phyloP scores from a whole-genome alignment of 2,888 invertebrate species.

The Peribatodes rhomboidaria region DNA sequence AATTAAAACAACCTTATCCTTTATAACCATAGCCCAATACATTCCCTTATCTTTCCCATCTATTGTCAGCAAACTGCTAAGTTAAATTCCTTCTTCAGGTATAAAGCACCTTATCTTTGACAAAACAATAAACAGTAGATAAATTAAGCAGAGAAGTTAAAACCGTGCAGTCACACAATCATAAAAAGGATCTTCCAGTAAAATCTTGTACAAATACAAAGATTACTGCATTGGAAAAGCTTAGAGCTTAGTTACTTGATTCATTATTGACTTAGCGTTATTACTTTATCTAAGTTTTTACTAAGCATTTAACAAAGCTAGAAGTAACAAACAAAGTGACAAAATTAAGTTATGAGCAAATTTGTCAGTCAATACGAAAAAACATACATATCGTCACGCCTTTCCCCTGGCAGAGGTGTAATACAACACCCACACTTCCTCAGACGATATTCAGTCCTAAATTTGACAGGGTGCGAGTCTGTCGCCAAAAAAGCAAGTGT shows the following conservation, averaged over 20 bases:
- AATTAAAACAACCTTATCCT: slow-evolving; percentile 8
- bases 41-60: slow-evolving; percentile 21
- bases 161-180: slow-evolving; percentile 32
- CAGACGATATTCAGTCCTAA: too few relatives aligned
- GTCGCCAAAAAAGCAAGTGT: too few relatives aligned
- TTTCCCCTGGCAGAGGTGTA: too few relatives aligned
- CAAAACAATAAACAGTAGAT: slow-evolving; percentile 49
- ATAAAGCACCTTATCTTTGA: slow-evolving; percentile 48
- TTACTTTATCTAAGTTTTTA: neutral
- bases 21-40: neutral
- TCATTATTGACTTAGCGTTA: neutral
- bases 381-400: too few relatives aligned
- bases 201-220: slow-evolving; percentile 25
- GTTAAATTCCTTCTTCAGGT: slow-evolving; percentile 47
- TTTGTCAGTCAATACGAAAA: too few relatives aligned
- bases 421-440: too few relatives aligned
- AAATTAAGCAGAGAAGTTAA: slow-evolving; percentile 38
- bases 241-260: neutral
- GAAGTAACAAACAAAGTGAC: too few relatives aligned
- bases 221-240: neutral
- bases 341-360: too few relatives aligned
- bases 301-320: neutral
- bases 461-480: too few relatives aligned
- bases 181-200: slow-evolving; percentile 25
- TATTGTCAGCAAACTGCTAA: slow-evolving; percentile 39